phyloP scores from a whole-genome alignment of 1,140 invertebrate species.

The Sycobia sp. region DNA sequence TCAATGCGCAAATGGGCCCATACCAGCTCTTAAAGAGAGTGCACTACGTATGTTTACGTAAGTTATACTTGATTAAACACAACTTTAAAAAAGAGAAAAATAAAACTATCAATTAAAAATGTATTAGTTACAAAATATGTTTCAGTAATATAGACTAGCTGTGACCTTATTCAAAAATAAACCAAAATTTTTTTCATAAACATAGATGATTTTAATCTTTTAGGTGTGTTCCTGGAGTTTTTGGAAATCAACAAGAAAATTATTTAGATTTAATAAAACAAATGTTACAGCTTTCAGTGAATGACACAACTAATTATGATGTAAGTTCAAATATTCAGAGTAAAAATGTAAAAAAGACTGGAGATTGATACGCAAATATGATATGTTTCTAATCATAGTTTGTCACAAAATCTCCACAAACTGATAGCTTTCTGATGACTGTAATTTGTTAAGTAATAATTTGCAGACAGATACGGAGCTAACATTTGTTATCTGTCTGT shows the following conservation, averaged over 20 bases:
- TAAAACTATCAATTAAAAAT: too few species aligned
- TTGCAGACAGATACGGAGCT: slow-evolving; percentile 62
- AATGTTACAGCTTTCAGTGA: slow-evolving; percentile 85
- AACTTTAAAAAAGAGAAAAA: too few species aligned
- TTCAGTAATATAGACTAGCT: too few species aligned
- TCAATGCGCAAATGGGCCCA: slow-evolving; percentile 85
- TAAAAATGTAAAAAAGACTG: slow-evolving; percentile 31
- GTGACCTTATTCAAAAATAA: too few species aligned
- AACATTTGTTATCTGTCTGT: slow-evolving; percentile 37
- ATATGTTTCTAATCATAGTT: slow-evolving; percentile 39
- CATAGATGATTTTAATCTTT: slow-evolving; percentile 39
- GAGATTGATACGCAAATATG: slow-evolving; percentile 52
- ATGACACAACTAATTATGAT: slow-evolving; percentile 72
- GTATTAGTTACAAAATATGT: too few species aligned
- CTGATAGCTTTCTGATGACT: slow-evolving; percentile 59
- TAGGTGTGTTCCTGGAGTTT: slow-evolving; percentile 92
- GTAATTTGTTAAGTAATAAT: slow-evolving; percentile 58
- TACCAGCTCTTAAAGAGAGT: slow-evolving; percentile 86
- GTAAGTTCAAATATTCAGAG: slow-evolving; percentile 50
- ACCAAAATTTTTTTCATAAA: too few species aligned
- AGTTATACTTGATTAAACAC: slow-evolving; percentile 48
- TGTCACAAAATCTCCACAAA: slow-evolving; percentile 53
- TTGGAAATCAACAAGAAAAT: slow-evolving; percentile 92
- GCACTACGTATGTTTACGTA: slow-evolving; percentile 93
- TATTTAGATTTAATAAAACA: slow-evolving; percentile 93